Base-by-base conservation (phyloP, 30 jellyfish, hydroid and myxozoan genomes). In the Aurelia sp. region DNA sequence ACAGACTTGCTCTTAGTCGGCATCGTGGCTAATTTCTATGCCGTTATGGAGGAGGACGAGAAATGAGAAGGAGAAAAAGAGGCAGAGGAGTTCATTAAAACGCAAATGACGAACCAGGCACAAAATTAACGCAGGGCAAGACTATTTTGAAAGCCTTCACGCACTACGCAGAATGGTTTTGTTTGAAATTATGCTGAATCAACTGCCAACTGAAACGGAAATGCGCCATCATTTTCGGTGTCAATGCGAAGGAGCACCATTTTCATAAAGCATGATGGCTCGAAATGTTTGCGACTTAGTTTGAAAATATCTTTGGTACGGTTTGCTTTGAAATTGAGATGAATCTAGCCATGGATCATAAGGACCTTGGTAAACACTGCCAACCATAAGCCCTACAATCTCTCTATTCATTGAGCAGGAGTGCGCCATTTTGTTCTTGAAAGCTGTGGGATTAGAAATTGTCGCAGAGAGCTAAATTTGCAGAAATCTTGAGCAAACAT, bases 391-490 rank as follows among this genome's bases (percentile, higher is more conserved):
- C 89, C 79, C 79, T 41, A 78, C 22, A 71, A 78, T 78, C 89
- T 78, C 30, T 69, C 55, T 78, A 61, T 78, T 78, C 71, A 78
- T 62, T 9, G 30, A 61, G 80, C 18, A 40, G 89, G 70, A 58
- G 72, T 70, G 89, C 89, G 89, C 89, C 89, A 78, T 78, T 78
- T 78, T 78, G 89, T 78, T 64, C 89, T 21, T 52, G 60, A 78
- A 78, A 78, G 79, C 89, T 80, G 41, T 50, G 15, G 89, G 89
- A 78, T 78, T 78, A 78, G 52, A 65, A 22, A 21, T 30, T 63
- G 89, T 78, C 89, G 55, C 27, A 59, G 70, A 12, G 79, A 78
- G 89, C 89, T 78, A 78, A 78, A 78, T 78, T 78, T 78, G 73
- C 60, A 82, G 91, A 69, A 53, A 51, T 60, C 81, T 48, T 74